Percentiles rank a stretch among this genome's conserved stretches.
Conservation (phyloP, 2,797 vertebrate species). For the Cheirogaleus major region DNA sequence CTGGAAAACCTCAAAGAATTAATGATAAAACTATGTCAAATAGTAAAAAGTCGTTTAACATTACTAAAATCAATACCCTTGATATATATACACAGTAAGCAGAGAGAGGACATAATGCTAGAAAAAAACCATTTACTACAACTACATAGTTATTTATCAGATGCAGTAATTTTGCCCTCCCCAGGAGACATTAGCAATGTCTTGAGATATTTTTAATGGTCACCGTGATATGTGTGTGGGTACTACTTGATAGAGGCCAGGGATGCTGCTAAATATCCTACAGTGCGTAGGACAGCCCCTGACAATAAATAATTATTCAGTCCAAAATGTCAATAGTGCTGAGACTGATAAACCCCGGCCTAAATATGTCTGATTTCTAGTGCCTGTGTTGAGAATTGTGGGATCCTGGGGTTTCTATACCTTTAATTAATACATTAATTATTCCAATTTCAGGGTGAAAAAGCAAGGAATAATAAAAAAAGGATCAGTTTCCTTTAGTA, state of each 20-base stretch:
- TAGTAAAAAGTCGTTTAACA: background rate
- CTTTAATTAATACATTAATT: background rate
- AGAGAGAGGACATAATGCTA: background rate
- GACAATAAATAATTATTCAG: background rate
- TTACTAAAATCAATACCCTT: background rate
- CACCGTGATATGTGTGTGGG: rapidly evolving
- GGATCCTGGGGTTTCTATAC: background rate
- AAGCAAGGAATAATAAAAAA: background rate
- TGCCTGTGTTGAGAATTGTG: background rate
- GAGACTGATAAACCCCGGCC: background rate
- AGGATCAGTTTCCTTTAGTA: background rate
- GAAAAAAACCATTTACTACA: background rate
- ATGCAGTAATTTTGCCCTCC: background rate
- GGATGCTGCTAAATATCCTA: background rate
- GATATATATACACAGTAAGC: background rate
- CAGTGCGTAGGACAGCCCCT: background rate
- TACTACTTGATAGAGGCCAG: background rate
- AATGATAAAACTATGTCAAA: background rate
- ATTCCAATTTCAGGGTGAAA: background rate
- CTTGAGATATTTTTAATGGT: background rate
- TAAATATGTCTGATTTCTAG: background rate
- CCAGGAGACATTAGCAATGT: background rate
- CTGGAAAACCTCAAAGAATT: background rate
- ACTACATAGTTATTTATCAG: background rate
- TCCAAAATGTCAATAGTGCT: background rate